These are phyloP conservation scores for Crocidura indochinensis DNA, from an alignment of 2,797 vertebrate species.

Conservation along the genomic window DNA sequence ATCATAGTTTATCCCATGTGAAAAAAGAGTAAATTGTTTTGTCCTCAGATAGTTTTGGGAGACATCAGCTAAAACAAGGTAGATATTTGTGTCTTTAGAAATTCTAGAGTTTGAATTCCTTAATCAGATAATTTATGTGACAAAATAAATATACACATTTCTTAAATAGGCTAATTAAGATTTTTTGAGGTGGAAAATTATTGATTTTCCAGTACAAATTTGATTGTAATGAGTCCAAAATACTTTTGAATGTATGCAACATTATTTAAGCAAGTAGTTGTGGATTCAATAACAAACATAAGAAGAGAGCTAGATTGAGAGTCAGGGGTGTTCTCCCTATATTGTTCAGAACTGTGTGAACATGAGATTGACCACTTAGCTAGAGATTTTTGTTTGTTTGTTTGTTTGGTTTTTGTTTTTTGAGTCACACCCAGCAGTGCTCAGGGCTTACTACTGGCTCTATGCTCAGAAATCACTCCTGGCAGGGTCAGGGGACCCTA, in stretches of 20 bases:
- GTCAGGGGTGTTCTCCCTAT: neutral
- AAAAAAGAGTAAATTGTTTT: slow-evolving; percentile 21
- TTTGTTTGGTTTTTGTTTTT: too few species aligned
- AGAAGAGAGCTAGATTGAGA: neutral
- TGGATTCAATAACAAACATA: neutral
- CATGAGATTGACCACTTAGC: neutral
- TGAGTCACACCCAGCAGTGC: too few species aligned
- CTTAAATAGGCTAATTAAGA: slow-evolving; percentile 8
- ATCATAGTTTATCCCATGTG: neutral
- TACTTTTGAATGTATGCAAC: slow-evolving; percentile 27
- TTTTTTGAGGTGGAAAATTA: neutral
- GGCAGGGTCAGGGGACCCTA: too few species aligned
- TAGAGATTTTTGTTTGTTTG: neutral
- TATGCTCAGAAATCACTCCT: too few species aligned
- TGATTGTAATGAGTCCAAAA: slow-evolving; percentile 8
- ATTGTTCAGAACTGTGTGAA: neutral
- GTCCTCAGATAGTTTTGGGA: slow-evolving; percentile 42
- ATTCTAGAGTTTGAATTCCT: slow-evolving; percentile 29
- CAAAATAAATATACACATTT: slow-evolving; percentile 46
- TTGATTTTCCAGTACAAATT: neutral
- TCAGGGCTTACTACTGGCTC: too few species aligned
- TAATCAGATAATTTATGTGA: slow-evolving; percentile 1
- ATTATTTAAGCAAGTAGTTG: slow-evolving; percentile 4
- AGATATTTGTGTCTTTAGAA: slow-evolving; percentile 44
- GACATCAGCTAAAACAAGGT: slow-evolving; percentile 45